Evolutionary conservation across 2,888 invertebrate genomes (phyloP), one percentile per base, ranked within the genome.

Genomic region (Ametastegia equiseti): DNA sequence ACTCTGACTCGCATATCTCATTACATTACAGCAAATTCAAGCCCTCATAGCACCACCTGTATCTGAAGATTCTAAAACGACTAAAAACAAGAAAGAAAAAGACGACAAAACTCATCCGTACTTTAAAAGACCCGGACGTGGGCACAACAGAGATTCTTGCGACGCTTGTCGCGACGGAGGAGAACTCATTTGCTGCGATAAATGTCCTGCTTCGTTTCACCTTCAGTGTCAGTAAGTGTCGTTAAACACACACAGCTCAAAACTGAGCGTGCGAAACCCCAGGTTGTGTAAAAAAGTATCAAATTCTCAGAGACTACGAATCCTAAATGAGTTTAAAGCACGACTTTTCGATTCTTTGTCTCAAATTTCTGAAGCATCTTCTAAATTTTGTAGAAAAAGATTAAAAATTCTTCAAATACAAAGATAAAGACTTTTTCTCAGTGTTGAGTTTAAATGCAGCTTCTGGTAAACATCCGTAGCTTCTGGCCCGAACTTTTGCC

Each of bases 111-210:
- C 95, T 86, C 97, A 97, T 92, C 96, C 96, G 0, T 97, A 97
- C 88, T 97, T 96, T 88, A 96, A 96, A 90, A 93, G 97, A 83
- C 97, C 97, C 84, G 97, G 97, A n/a, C 95, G 96, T 88, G 97
- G 97, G 7, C 97, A 97, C 89, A 98, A 98, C 92, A 97, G 96
- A 90, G 98, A 98, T 90, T 96, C 95, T 85, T 99, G 99, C 90
- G 98, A 98, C 92, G 97, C 97, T 80, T 99, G 99, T 91, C 95
- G 96, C 80, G 98, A 98, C 93, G 98, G 98, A 45, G 98, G 99
- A 2, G 98, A 98, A 92, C 93, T 99, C 50, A 95, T 99, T 82
- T 98, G 98, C 92, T 99, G 99, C 91, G 98, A 99, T 92, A 96
- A 96, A 84, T 99, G 99, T 88, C 98, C 98, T 0, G 97, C 98